Evolutionary conservation across 1,140 invertebrate species (phyloP).

Genomic region (Condylostylus longicornis): DNA sequence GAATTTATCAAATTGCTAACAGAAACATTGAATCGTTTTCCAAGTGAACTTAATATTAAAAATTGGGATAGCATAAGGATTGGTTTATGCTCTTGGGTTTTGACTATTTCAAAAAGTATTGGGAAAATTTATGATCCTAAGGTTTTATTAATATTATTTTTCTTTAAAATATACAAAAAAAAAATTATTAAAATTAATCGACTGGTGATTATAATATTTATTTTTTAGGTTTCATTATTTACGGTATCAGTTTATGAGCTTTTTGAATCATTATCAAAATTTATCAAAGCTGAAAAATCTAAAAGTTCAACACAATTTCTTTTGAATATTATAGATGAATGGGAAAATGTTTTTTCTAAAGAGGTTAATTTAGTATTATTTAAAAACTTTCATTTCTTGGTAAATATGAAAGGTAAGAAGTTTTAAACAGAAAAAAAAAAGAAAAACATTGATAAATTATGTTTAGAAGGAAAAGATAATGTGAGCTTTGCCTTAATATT

Average conservation of each 20-base stretch:
- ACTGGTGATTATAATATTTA: neutral
- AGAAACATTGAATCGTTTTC: conserved; percentile 28
- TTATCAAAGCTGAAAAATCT: conserved; percentile 34
- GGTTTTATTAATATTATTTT: too few species aligned
- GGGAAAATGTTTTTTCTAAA: conserved; percentile 40
- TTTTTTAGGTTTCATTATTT: conserved; percentile 34
- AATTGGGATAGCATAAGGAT: conserved; percentile 54
- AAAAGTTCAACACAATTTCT: conserved; percentile 33
- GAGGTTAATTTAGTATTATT: conserved; percentile 36
- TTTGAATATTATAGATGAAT: conserved; percentile 38
- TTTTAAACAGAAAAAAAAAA: conserved; percentile 5
- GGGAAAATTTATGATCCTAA: conserved; percentile 31
- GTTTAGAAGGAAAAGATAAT: neutral
- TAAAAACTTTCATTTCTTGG: conserved; percentile 33
- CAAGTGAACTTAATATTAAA: conserved; percentile 30
- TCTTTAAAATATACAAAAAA: too few species aligned
- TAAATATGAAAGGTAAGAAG: conserved; percentile 13
- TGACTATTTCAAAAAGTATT: conserved; percentile 33
- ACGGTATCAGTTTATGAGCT: conserved; percentile 35
- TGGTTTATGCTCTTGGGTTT: conserved; percentile 44
- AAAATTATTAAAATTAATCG: neutral
- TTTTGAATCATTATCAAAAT: conserved; percentile 32
- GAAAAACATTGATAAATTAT: neutral
- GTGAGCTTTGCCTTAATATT: conserved; percentile 13
- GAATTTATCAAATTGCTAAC: conserved; percentile 32